These are phyloP conservation scores for Diplolepis rosae DNA, from an alignment of 2,888 invertebrate species.

Conservation along the genomic window DNA sequence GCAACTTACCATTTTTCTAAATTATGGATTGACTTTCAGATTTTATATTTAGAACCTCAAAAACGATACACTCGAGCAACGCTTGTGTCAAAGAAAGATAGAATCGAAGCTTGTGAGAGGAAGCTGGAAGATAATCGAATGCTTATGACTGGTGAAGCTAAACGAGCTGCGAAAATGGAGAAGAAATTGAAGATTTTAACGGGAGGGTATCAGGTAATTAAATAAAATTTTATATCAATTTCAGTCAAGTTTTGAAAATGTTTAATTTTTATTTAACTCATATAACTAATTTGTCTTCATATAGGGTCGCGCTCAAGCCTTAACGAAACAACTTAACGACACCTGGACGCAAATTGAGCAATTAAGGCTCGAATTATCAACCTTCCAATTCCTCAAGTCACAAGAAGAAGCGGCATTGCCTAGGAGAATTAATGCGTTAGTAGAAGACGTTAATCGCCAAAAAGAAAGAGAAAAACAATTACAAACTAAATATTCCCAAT, in stretches of 20 bases:
- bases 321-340: constrained; percentile 91
- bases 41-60: constrained; percentile 92
- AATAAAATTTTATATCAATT: neutral
- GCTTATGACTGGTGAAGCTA: constrained; percentile 98
- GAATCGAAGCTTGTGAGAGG: constrained; percentile 94
- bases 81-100: constrained; percentile 95
- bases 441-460: constrained; percentile 94
- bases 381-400: constrained; percentile 91
- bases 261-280: constrained; percentile 47
- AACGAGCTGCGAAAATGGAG: constrained; percentile 97
- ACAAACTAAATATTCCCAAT: constrained; percentile 87
- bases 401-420: constrained; percentile 94
- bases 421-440: constrained; percentile 89
- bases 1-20: constrained; percentile 19
- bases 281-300: constrained; percentile 46
- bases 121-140: constrained; percentile 92
- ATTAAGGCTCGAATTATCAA: constrained; percentile 89
- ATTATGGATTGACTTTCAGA: constrained; percentile 73
- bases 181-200: constrained; percentile 97
- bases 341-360: constrained; percentile 93
- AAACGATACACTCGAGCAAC: constrained; percentile 95
- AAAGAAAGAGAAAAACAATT: constrained; percentile 92
- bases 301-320: constrained; percentile 84
- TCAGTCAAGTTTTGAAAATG: constrained; percentile 74
- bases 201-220: constrained; percentile 86